A percentile compares a stretch with the other conserved stretches of the same genome.
Evolutionary conservation across 2,113 vertebrate genomes (phyloP).

Genomic region (Callospermophilus lateralis): DNA sequence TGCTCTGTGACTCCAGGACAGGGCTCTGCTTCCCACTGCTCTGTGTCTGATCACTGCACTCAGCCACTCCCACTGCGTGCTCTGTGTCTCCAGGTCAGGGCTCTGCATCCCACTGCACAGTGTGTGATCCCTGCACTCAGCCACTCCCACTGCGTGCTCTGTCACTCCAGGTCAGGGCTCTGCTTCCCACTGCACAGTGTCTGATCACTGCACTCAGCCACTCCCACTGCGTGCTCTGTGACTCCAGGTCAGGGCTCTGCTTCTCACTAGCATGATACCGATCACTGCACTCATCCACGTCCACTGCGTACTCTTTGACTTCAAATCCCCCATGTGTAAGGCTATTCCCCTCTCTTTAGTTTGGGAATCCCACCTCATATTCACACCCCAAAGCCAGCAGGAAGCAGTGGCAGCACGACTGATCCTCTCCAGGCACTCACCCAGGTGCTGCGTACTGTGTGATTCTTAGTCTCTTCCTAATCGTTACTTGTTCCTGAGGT

Average conservation of each 20-base stretch:
- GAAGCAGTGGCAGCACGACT: background rate
- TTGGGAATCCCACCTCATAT: background rate
- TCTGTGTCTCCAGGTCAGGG: no score
- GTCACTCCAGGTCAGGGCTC: background rate
- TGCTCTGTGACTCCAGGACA: no score
- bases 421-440: no score
- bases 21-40: no score
- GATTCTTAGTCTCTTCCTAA: no score
- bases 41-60: no score
- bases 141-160: background rate
- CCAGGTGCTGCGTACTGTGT: no score
- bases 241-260: background rate
- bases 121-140: background rate
- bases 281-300: background rate
- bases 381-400: background rate
- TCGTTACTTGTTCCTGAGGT: background rate
- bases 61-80: no score
- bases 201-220: background rate
- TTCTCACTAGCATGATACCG: background rate
- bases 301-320: background rate
- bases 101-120: no score
- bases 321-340: background rate
- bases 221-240: no score
- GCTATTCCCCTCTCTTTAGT: background rate
- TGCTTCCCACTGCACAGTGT: background rate